Evolutionary conservation across 2,888 invertebrate species (phyloP), one percentile per base, ranked within the genome.

Genomic region (Xanthia togata): DNA sequence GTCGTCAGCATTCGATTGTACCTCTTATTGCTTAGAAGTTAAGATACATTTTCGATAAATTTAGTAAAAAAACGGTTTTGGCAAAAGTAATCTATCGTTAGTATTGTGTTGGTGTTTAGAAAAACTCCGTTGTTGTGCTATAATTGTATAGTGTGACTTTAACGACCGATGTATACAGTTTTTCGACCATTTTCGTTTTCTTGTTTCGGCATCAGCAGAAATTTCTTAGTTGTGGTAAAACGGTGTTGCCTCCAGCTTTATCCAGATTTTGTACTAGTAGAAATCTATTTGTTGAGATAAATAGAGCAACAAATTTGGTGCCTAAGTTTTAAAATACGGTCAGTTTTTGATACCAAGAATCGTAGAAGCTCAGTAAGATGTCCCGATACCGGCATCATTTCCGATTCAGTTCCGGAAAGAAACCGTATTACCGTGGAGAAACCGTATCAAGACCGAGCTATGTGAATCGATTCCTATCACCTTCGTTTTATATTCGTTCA

Each of bases 341-440:
- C 20, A 44, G 4, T 8, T 23, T 73, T 57, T 11, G 20, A 2
- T 35, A 60, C 38, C 31, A 63, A 63, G 62, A 63, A 73, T 50
- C 55, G 41, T 50, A 35, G 35, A 41, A 26, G 47, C 63, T 73
- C 12, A 57, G 31, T 57, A 72, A 81, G 50, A 64, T 64, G 31
- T 35, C 17, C 26, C 57, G 63, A 73, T 64, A 64, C 57, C 41
- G 50, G 35, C 53, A 57, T 81, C 6, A 57, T 78, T 81, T 78
- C 73, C 70, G 71, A 70, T 55, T 55, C 38, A 57, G 62, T 79
- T 78, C 63, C 73, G 50, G 14, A 81, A 73, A 73, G 81, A 72
- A 80, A 80, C 55, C 47, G 72, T 64, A 67, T 67, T 47, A 63
- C 77, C 41, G 17, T 2, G 17, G 71, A 71, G 80, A 80, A 80